Evolutionary conservation across 2,888 invertebrate species (phyloP), one percentile per base, ranked within the genome.

Genomic region (Boloria euphrosyne): DNA sequence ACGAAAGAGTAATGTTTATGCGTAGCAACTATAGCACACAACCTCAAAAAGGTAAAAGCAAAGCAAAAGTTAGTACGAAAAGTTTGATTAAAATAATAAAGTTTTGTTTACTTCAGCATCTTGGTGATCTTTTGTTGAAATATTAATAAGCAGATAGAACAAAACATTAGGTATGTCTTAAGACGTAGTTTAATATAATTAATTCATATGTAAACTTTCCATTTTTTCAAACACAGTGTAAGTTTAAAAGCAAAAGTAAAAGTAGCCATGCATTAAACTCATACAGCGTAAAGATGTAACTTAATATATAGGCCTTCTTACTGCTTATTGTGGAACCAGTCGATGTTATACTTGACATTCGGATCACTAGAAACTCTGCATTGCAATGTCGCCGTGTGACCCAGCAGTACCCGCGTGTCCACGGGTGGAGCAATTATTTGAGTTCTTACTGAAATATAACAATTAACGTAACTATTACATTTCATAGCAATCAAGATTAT

Each of bases 321-420:
- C 96, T 96, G 96, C 81, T 95, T 95, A 83, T 97, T 96, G 79
- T 97, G 96, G 85, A 95, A 96, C 98, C 98, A 98, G 80, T 96
- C 95, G 73, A 97, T 95, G 80, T 96, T 95, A 84, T 95, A 97
- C 65, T 96, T 95, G 52, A 98, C 97, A 71, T 95, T 95, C 55
- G 97, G 96, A 89, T 99, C 98, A 79, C 96, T 97, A 47, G 97
- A 97, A 69, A 99, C 97, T 92, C 97, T 97, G 90, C 99, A 99
- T 81, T 97, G 97, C 73, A 99, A 92, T 54, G 97, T 96, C 14
- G 98, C 98, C 61, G 97, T 98, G 75, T 98, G 96, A 22, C 99
- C 98, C 69, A 99, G 94, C 70, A 99, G 94, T 27, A 98, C 97
- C 71, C 96, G 95, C 31, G 97, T 97, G 84, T 98, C 97, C 71